phyloP scores from a whole-genome alignment of 2,113 vertebrate genomes.

The Hippocampus guttulatus region DNA sequence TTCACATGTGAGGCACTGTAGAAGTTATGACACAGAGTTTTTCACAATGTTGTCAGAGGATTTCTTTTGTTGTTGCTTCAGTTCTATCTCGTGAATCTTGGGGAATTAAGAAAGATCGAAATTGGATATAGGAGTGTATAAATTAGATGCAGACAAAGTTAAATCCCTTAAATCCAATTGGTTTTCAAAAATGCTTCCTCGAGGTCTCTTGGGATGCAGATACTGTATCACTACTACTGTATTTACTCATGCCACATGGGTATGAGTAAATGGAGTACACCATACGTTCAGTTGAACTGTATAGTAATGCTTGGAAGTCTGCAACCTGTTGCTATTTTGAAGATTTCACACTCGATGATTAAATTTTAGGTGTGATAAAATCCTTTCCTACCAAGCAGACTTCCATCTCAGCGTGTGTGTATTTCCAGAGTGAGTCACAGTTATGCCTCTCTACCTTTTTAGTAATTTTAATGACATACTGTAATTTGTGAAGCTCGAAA shows the following conservation, averaged over 20 bases:
- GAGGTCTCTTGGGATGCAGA: too few relatives aligned
- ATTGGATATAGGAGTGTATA: neutral
- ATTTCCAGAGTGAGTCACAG: neutral
- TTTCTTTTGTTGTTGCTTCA: too few relatives aligned
- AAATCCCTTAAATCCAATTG: neutral
- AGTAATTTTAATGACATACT: too few relatives aligned
- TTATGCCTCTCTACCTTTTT: too few relatives aligned
- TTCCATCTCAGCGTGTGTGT: neutral
- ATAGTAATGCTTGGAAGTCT: neutral
- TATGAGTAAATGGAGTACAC: neutral
- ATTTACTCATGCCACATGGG: too few relatives aligned
- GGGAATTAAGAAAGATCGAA: neutral
- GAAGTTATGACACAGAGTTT: too few relatives aligned
- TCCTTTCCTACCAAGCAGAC: neutral
- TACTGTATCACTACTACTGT: too few relatives aligned
- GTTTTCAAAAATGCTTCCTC: neutral
- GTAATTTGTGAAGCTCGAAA: too few relatives aligned
- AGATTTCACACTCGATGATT: slow-evolving; percentile 5
- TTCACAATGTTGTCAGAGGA: too few relatives aligned
- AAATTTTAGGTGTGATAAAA: neutral
- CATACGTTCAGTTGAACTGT: neutral
- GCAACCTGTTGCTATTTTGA: slow-evolving; percentile 37
- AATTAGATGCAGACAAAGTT: neutral
- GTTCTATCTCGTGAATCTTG: neutral
- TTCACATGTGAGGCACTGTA: neutral